Percentiles rank a stretch among this genome's conserved stretches.
Evolutionary conservation across 2,113 vertebrate species (phyloP).

Genomic region (Phocoena sinus): DNA sequence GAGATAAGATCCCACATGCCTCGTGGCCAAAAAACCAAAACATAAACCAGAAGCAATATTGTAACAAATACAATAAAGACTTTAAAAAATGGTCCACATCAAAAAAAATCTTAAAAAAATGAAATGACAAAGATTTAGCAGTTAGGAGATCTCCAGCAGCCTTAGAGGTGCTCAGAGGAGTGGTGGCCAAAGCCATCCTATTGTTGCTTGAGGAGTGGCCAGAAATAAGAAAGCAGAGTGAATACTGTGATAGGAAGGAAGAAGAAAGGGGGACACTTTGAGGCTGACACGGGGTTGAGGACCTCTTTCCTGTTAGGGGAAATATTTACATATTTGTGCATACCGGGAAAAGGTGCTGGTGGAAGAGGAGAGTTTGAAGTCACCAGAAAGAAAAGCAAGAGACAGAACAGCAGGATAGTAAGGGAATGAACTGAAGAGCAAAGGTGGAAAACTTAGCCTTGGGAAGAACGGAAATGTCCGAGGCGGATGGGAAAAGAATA

Average conservation of each 20-base stretch:
- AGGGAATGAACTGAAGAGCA: neutral
- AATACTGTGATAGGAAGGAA: neutral
- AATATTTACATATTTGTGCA: neutral
- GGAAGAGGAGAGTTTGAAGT: neutral
- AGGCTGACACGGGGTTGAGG: neutral
- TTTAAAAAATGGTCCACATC: too few relatives aligned
- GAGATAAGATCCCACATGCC: too few relatives aligned
- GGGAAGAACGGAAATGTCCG: neutral
- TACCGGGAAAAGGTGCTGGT: neutral
- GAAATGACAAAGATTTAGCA: neutral
- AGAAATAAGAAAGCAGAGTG: neutral
- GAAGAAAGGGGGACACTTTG: neutral
- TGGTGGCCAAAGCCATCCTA: neutral
- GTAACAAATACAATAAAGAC: too few relatives aligned
- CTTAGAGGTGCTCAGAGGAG: accelerated
- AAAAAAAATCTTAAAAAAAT: too few relatives aligned
- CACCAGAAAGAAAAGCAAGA: neutral
- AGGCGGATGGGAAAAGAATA: neutral
- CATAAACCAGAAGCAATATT: too few relatives aligned
- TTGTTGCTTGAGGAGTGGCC: neutral
- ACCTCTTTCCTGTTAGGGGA: neutral
- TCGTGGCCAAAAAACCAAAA: too few relatives aligned
- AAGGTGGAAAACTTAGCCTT: neutral
- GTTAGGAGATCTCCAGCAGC: neutral
- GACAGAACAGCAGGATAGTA: too few relatives aligned